Base-by-base conservation (phyloP, 1,140 invertebrate genomes). In the Megalopta genalis region DNA sequence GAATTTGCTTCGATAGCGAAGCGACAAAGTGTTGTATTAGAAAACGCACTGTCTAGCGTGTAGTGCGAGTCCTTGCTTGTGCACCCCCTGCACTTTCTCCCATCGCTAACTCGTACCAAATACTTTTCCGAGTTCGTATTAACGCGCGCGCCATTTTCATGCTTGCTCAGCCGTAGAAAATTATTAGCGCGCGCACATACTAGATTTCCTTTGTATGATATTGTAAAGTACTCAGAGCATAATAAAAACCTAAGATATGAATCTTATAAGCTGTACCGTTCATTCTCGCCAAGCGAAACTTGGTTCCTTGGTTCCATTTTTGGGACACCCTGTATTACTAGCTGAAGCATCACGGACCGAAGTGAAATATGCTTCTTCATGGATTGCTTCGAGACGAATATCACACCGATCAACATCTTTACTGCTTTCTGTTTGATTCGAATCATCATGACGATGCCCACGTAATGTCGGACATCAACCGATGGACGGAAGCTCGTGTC, bases 191-290 rank as follows among this genome's bases (percentile, higher is more conserved):
- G 37, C 49, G 72, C 42, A 23, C 42, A 74, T 68, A 66, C 73
- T 75, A 82, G 80, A 86, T 79, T 84, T 88, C 67, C 83, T 85
- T 88, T 90, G 88, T 90, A 89, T 88, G 86, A 90, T 90, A 90
- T 86, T 89, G 88, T 89, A 88, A 88, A 90, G 84, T 89, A 89
- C 68, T 78, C 74, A 81, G 67, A 85, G 88, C 86, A 88, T 86
- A 88, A 89, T 89, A 90, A 90, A 90, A 81, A 83, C 76, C 66
- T 82, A 86, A 88, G 84, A 88, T 85, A 82, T 85, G 59, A 77
- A 87, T 78, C 82, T 88, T 81, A 87, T 0, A 54, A 16, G 32
- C 65, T 18, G 37, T 14, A 9, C 39, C 52, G 37, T 72, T 63
- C 8, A 63, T 42, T 39, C 14, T 62, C 8, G 1, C 27, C 27